Evolutionary conservation across 1,140 invertebrate genomes (phyloP).

Genomic region (Tetramorium alpestre): DNA sequence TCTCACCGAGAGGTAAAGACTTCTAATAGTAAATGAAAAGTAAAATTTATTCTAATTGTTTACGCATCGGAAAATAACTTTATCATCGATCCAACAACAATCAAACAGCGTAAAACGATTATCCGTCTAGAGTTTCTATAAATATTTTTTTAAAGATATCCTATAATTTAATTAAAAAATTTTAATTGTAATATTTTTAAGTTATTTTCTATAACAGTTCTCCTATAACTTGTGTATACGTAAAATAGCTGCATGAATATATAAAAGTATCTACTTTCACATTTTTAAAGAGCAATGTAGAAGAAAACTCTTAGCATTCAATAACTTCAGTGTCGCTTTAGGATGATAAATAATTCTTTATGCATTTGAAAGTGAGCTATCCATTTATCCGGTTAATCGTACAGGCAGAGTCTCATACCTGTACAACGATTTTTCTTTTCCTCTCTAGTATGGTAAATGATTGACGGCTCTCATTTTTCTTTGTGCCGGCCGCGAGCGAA

Average conservation of each 20-base stretch:
- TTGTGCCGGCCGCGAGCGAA: not conserved
- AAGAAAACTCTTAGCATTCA: not conserved
- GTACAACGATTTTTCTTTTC: not conserved
- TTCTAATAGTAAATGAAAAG: not conserved
- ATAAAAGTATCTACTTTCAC: not conserved
- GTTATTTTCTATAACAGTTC: not conserved
- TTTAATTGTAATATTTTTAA: not conserved
- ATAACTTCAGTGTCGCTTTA: not conserved
- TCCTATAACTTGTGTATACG: not conserved
- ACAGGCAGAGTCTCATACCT: not conserved
- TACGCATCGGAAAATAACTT: not conserved
- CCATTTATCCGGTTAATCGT: not conserved
- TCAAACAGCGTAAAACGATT: not conserved
- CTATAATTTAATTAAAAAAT: not conserved
- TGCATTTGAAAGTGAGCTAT: not conserved
- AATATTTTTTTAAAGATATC: not conserved
- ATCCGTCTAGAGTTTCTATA: not conserved
- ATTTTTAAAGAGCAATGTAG: not conserved
- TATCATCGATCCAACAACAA: not conserved
- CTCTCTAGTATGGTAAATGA: not conserved
- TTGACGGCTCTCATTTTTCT: constrained; percentile 48
- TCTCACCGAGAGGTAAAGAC: not conserved
- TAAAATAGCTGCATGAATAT: not conserved
- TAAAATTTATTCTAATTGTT: not conserved
- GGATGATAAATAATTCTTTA: constrained; percentile 1